Evolutionary conservation across 2,888 invertebrate species (phyloP), one percentile per base, ranked within the genome.

Genomic region (Bursaphelenchus okinawaensis): DNA sequence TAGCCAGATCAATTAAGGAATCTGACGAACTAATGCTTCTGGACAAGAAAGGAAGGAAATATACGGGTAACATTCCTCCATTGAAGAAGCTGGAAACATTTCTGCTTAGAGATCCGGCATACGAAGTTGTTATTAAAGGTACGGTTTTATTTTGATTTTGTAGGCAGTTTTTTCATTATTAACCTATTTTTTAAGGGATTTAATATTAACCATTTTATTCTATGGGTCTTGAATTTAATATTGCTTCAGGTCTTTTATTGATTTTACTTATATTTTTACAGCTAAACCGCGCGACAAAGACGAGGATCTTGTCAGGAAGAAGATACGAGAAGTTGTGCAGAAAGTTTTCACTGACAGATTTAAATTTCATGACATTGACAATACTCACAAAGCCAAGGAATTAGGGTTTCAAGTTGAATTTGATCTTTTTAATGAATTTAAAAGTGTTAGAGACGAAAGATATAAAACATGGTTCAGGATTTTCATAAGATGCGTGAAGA

Each of bases 61-160:
- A 57, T 55, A 24, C 66, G 40, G 27, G 54, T 20, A 20, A 65
- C 19, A 24, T 52, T n/a, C 63, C 67, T 8, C 63, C 70, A 26
- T 63, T 69, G 6, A 50, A 55, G 20, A 68, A 19, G 20, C 52
- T 69, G 26, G 70, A 72, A 26, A 28, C 22, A 19, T 69, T 70
- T 52, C 52, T 69, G 16, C 56, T 29, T 12, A 26, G 31, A 20
- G 60, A 68, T 24, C 70, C 70, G 16, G 29, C 23, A 20, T 63
- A 63, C 50, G 54, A 69, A 19, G 72, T 72, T 9, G 27, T 71
- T 70, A 68, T 66, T 7, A 66, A 61, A 27, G 40, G 52, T 28
- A 55, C 12, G 16, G 12, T 51, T 24, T 12, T n/a, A n/a, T n/a
- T n/a, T n/a, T n/a, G n/a, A n/a, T n/a, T n/a, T n/a, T n/a, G n/a